Base-by-base conservation (phyloP, 2,113 vertebrate genomes). In the Bostrychus sinensis region DNA sequence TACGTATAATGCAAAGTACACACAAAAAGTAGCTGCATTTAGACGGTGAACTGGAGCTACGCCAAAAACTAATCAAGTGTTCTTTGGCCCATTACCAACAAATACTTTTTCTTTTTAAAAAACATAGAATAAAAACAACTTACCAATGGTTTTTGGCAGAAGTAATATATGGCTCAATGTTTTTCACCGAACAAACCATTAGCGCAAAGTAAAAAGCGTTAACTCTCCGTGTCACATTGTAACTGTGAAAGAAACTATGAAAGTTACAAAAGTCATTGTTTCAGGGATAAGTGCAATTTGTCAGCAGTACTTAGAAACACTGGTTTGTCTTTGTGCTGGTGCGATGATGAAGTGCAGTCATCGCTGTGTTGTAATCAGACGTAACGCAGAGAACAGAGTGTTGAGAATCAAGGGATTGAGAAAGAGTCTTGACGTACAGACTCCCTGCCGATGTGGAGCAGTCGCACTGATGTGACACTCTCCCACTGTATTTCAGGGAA, bases 361-460 rank as follows among this genome's bases (percentile, higher is more conserved):
- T 25, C 26, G 53, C 46, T 2, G 61, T 56, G 61, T 66, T 68
- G 62, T 78, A 77, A 78, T 77, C 70, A 80, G 58, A 70, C 51
- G 78, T 70, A 62, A 81, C n/a, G 62, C 19, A 3, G 51, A 60
- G 20, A n/a, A 51, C 38, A 30, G 14, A 43, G 46, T 1, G 14
- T 26, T 54, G 34, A 42, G 45, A 74, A 53, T 70, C 62, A 65
- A 41, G 7, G 32, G 53, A 64, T 1, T 13, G 17, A 56, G 26
- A 17, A 14, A 51, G 25, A 28, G 66, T 11, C 39, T 64, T 10
- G 20, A 12, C 30, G 2, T 7, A 25, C 32, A 68, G 73, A 28
- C 65, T 51, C 45, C 64, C 55, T 1, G 51, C 56, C 60, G 84
- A 22, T 54, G 51, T 9, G 0, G 36, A 22, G 37, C 54, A 10